Evolutionary conservation across 2,797 vertebrate species (phyloP).

Genomic region (Furcifer pardalis): DNA sequence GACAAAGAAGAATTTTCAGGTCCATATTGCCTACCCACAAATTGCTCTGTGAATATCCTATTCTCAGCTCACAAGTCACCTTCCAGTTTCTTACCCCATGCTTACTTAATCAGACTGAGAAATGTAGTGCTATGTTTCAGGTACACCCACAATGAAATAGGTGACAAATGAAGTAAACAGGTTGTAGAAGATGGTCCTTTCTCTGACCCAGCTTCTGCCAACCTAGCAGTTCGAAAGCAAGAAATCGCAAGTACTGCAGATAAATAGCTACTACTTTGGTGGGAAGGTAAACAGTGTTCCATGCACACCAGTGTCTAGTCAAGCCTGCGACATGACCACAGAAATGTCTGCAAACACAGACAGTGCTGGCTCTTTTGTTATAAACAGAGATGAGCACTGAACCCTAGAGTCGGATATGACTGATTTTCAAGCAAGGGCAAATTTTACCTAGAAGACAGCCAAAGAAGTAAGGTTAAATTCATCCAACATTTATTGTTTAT

Average conservation of each 20-base stretch:
- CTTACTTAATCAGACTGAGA: background rate
- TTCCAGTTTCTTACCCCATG: background rate
- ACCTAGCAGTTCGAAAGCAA: too few relatives aligned
- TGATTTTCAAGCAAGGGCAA: too few relatives aligned
- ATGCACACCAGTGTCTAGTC: too few relatives aligned
- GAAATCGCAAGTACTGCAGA: too few relatives aligned
- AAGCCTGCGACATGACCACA: too few relatives aligned
- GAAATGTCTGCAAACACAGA: too few relatives aligned
- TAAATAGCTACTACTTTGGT: too few relatives aligned
- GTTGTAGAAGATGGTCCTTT: background rate
- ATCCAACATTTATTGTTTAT: background rate
- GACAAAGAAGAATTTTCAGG: background rate
- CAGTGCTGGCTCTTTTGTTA: too few relatives aligned
- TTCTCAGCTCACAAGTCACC: background rate
- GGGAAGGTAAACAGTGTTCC: too few relatives aligned
- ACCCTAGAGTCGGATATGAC: too few relatives aligned
- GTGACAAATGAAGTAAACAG: background rate
- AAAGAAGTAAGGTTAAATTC: background rate
- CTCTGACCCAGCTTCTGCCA: too few relatives aligned
- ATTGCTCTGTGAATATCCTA: background rate
- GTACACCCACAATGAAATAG: background rate
- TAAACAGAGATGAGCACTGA: too few relatives aligned
- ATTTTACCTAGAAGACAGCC: background rate
- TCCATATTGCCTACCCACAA: background rate
- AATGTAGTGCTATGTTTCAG: background rate